phyloP scores from a whole-genome alignment of 2,888 invertebrate species.

The Drosophila tanythrix region DNA sequence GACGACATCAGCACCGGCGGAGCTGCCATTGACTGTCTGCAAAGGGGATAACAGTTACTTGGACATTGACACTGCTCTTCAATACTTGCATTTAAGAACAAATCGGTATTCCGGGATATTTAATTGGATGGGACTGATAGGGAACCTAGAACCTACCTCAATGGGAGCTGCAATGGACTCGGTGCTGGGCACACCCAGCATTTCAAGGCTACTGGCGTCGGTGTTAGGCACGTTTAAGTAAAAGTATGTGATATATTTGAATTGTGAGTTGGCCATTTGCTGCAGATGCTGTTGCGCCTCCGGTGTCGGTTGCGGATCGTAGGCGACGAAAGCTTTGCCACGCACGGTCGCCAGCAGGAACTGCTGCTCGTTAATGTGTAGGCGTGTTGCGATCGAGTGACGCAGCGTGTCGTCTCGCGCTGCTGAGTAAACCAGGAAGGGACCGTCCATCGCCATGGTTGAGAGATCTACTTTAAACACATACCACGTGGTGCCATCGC shows the following conservation, averaged over 20 bases:
- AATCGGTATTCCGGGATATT: background rate
- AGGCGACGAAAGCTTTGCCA: conserved; percentile 86
- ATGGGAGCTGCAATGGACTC: conserved; percentile 61
- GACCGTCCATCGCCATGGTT: conserved; percentile 87
- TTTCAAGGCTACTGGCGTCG: conserved; percentile 86
- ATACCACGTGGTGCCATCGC: conserved; percentile 87
- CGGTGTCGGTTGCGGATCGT: conserved; percentile 79
- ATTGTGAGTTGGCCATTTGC: conserved; percentile 83
- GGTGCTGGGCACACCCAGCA: conserved; percentile 85
- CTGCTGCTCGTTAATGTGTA: conserved; percentile 83
- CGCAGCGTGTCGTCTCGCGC: conserved; percentile 87
- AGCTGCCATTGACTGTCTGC: conserved; percentile 62
- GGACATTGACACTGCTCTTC: conserved; percentile 18
- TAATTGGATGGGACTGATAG: background rate
- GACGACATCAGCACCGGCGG: conserved; percentile 83
- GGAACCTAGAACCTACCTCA: conserved; percentile 45
- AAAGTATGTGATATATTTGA: conserved; percentile 88
- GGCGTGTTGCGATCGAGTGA: conserved; percentile 86
- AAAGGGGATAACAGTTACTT: conserved; percentile 24
- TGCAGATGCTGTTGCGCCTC: conserved; percentile 85
- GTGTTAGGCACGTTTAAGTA: conserved; percentile 88
- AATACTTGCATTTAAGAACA: conserved; percentile 33
- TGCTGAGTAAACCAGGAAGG: conserved; percentile 87
- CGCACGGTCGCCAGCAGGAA: conserved; percentile 75
- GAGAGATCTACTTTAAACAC: conserved; percentile 88